These are phyloP conservation scores for Nematostella vectensis DNA, from an alignment of 92 coral and sea anemone species.

Conservation along the genomic window DNA sequence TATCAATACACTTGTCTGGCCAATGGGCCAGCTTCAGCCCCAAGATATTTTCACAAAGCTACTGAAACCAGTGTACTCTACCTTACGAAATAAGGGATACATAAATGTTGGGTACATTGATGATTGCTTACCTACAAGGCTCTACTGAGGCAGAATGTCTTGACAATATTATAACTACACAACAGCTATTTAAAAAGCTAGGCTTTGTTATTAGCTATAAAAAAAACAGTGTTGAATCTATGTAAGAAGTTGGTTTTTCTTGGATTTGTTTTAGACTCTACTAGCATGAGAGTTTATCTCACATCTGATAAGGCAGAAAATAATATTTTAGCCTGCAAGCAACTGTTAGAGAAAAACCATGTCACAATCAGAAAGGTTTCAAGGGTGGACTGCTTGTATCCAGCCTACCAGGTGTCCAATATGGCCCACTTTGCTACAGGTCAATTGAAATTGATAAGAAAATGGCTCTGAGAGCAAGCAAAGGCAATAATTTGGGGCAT, in stretches of 20 bases:
- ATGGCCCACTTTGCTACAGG: conserved; percentile 36
- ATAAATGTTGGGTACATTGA: conserved; percentile 34
- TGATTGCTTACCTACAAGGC: conserved; percentile 40
- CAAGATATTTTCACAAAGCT: conserved; percentile 24
- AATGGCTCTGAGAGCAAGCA: conserved; percentile 20
- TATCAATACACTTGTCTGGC: too few relatives aligned
- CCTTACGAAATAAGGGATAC: conserved; percentile 35
- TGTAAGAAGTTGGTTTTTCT: conserved; percentile 17
- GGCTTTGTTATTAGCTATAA: conserved; percentile 11
- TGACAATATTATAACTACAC: conserved; percentile 5
- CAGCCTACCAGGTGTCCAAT: conserved; percentile 33
- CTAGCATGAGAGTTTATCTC: conserved; percentile 19
- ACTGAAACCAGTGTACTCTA: conserved; percentile 34
- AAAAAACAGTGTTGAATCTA: conserved; percentile 24
- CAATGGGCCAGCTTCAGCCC: too few relatives aligned
- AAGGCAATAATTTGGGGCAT: conserved; percentile 33
- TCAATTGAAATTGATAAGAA: conserved; percentile 33
- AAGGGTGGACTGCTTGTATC: conserved; percentile 35
- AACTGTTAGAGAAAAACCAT: conserved; percentile 6
- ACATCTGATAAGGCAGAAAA: conserved; percentile 17
- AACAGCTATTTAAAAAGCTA: conserved; percentile 15
- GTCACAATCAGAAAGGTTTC: conserved; percentile 19
- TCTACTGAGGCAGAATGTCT: conserved; percentile 11
- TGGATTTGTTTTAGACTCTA: conserved; percentile 22
- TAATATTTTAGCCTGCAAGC: conserved; percentile 15